phyloP scores from a whole-genome alignment of 1,140 invertebrate species.

The Nephila pilipes region DNA sequence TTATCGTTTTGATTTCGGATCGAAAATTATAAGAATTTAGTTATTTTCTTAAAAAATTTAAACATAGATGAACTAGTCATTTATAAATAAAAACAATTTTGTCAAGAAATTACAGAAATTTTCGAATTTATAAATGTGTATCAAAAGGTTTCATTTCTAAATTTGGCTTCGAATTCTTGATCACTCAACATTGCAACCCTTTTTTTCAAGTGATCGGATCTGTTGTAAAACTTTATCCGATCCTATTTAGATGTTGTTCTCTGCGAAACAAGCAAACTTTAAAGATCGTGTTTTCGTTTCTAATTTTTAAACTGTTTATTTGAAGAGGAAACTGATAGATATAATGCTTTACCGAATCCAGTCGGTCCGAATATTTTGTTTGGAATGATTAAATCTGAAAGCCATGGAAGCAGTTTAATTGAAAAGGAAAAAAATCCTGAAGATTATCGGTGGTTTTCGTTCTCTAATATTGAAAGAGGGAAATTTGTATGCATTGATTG shows the following conservation, averaged over 20 bases:
- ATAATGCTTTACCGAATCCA: neutral
- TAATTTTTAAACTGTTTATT: neutral
- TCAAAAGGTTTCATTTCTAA: neutral
- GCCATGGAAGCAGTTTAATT: neutral
- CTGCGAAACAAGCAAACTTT: neutral
- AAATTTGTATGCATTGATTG: neutral
- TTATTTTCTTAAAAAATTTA: too few species aligned
- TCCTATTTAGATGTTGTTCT: neutral
- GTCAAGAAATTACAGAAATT: too few species aligned
- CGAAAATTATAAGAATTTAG: too few species aligned
- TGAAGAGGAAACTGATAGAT: neutral
- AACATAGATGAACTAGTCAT: too few species aligned
- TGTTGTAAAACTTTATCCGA: neutral
- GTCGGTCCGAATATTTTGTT: neutral
- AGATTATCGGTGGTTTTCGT: neutral
- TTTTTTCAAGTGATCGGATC: neutral
- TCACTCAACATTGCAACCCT: constrained; percentile 13
- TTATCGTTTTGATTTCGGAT: too few species aligned
- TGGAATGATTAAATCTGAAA: neutral
- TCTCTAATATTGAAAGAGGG: neutral
- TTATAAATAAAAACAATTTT: too few species aligned
- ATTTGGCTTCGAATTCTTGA: constrained; percentile 8
- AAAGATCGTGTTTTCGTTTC: neutral
- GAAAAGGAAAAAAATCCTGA: neutral
- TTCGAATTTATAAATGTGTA: too few species aligned